These are phyloP conservation scores for Caracal caracal DNA, from an alignment of 2,113 vertebrate species.

Conservation along the genomic window DNA sequence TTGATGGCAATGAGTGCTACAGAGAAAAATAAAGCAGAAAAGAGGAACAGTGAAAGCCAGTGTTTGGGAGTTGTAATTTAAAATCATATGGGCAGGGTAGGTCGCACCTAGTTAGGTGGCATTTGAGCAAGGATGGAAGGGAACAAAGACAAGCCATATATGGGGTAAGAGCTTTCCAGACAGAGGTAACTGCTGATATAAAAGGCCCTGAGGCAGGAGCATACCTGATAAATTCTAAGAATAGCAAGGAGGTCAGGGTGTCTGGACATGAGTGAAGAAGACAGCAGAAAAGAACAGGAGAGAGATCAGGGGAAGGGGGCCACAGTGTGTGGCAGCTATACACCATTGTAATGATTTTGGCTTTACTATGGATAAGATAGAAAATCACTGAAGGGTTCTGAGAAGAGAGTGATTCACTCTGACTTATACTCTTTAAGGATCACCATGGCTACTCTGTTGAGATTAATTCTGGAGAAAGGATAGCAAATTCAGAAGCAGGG, in stretches of 20 bases:
- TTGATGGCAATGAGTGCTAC: neutral
- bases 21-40: neutral
- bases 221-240: neutral
- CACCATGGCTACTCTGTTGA: neutral
- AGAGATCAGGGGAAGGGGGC: neutral
- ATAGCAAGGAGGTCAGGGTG: neutral
- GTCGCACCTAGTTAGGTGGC: too few species aligned
- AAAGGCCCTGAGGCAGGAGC: neutral
- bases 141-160: neutral
- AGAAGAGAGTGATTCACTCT: neutral
- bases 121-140: neutral
- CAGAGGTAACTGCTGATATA: neutral
- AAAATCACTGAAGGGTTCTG: neutral
- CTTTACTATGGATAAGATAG: neutral
- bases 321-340: neutral
- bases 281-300: neutral
- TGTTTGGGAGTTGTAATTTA: neutral
- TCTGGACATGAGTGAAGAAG: neutral
- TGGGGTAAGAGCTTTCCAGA: neutral
- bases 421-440: neutral
- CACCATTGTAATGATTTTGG: neutral
- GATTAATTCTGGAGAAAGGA: neutral
- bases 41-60: neutral
- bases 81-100: neutral
- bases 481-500: neutral